A percentile compares a stretch with the other conserved stretches of the same genome.
Conservation (phyloP, 1,140 invertebrate species). For the Hypsibius dujardini region DNA sequence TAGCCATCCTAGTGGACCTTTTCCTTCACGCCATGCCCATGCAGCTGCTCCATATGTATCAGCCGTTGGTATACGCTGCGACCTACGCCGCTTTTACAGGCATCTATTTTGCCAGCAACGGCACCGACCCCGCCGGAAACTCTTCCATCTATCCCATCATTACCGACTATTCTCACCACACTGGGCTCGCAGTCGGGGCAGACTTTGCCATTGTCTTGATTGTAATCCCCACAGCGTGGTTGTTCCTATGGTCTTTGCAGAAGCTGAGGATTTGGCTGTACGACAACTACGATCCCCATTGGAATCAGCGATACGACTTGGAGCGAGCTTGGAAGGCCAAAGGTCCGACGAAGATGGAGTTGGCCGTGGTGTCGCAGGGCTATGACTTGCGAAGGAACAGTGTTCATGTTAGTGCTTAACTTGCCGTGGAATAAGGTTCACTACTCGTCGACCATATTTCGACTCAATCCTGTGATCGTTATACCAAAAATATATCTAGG, state of each 20-base stretch:
- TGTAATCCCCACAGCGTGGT: not conserved
- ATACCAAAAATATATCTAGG: no score
- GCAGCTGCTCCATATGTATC: constrained; percentile 1
- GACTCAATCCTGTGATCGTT: no score
- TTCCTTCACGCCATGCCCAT: not conserved
- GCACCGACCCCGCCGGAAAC: not conserved
- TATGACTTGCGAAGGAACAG: no score
- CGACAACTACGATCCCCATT: not conserved
- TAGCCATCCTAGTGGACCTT: not conserved
- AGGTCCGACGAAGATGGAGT: no score
- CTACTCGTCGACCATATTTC: no score
- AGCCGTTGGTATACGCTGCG: not conserved
- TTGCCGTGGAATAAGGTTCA: no score
- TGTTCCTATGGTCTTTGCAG: not conserved
- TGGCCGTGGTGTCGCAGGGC: no score
- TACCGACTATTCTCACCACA: not conserved
- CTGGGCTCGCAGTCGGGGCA: not conserved
- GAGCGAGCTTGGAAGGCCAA: not conserved
- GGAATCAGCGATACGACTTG: not conserved
- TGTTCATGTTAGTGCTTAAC: no score
- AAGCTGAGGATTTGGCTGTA: not conserved
- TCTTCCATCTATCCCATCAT: not conserved
- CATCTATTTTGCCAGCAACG: not conserved
- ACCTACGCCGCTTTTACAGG: not conserved
- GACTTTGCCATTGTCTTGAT: not conserved